Evolutionary conservation across 2,113 vertebrate genomes (phyloP).

Genomic region (Butorides virescens): DNA sequence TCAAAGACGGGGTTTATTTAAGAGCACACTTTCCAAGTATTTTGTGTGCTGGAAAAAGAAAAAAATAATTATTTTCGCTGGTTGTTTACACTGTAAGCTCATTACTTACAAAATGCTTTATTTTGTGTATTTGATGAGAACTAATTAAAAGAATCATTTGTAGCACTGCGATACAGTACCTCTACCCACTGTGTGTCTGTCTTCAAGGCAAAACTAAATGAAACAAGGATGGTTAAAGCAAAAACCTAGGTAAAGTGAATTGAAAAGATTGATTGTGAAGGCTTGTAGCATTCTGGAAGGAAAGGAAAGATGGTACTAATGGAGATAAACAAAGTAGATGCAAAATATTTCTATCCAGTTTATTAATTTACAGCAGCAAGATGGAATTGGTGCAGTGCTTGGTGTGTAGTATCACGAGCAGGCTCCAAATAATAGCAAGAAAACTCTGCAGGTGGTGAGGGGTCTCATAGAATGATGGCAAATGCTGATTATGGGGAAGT

Average conservation of each 20-base stretch:
- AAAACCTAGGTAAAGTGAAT: neutral
- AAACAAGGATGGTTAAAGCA: neutral
- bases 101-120: neutral
- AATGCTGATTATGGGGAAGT: neutral
- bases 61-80: accelerated
- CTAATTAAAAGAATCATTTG: neutral
- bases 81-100: accelerated
- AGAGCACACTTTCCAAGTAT: neutral
- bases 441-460: neutral
- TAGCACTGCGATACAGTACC: neutral
- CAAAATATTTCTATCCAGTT: neutral
- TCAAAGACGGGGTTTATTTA: neutral
- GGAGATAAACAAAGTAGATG: neutral
- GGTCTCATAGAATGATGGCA: neutral
- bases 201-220: neutral
- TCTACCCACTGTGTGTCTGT: neutral
- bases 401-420: neutral
- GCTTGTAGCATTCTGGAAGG: neutral
- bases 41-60: neutral
- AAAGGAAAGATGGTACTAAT: neutral
- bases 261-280: neutral
- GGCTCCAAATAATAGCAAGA: neutral
- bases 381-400: neutral
- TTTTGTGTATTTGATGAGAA: neutral
- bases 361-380: neutral